Base-by-base conservation (phyloP, 2,888 invertebrate genomes). In the Tricholauxania praeusta region DNA sequence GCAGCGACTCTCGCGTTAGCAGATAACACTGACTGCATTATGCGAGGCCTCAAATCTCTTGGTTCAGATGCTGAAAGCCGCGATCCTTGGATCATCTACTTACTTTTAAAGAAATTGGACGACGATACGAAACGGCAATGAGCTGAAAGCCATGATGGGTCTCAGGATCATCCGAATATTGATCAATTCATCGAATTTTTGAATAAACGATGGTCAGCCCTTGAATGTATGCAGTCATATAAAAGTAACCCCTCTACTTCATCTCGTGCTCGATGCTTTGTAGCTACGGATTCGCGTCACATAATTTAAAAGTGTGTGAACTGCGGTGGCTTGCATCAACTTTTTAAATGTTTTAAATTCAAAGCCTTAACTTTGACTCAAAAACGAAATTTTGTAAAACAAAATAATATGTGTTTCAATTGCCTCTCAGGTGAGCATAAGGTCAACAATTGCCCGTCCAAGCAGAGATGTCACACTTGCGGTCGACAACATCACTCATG, bases 131-230 rank as follows among this genome's bases (percentile, higher is more conserved):
- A 68, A 48, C 47, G 22, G 47, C 68, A 59, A 22, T 68, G 68
- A 53, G 66, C 66, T 66, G 66, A 52, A 52, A 66, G 66, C n/a
- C n/a, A n/a, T n/a, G n/a, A n/a, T n/a, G 65, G 48, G 19, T 15
- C 59, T 39, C 17, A 59, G 17, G 68, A 49, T 59, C 53, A 66
- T 49, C 68, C 68, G 12, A 68, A 12, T 3, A n/a, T 60, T 28
- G 60, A 39, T 48, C 22, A 68, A 28, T 53, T 66, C 0, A 64
- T 64, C 14, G 22, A 64, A n/a, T 64, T 64, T 67, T 55, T 28
- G 55, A 53, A 67, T 55, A 55, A 53, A 55, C 32, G 28, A 55
- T 53, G 39, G 55, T 55, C 39, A 47, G 55, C 28, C 28, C 28
- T 28, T 28, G 28, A 28, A 28, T 28, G 55, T 32, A 67, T 55